phyloP scores from a whole-genome alignment of 2,797 vertebrate species.

The Lepilemur septentrionalis region DNA sequence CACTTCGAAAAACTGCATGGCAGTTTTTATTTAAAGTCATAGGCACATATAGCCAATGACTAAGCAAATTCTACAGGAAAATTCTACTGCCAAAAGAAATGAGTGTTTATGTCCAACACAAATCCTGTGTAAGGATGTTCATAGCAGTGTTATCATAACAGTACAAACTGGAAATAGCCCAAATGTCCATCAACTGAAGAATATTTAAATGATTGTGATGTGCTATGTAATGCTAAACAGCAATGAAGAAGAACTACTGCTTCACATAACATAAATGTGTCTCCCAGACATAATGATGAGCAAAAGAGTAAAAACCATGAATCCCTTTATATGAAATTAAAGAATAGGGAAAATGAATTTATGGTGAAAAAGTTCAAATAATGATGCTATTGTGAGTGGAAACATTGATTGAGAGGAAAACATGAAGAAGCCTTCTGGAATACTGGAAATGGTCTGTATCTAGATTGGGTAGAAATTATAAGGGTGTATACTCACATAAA shows the following conservation, averaged over 20 bases:
- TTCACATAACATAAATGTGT: neutral
- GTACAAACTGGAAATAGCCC: neutral
- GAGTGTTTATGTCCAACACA: neutral
- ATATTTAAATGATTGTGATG: neutral
- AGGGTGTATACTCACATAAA: neutral
- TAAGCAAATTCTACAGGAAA: neutral
- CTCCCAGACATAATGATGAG: neutral
- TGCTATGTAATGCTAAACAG: neutral
- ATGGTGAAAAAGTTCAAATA: neutral
- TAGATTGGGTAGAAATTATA: neutral
- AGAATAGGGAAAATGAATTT: neutral
- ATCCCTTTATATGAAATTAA: neutral
- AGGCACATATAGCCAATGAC: neutral
- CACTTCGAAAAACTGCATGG: neutral
- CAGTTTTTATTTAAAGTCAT: neutral
- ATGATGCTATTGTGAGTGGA: neutral
- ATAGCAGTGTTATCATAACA: neutral
- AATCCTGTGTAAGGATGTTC: neutral
- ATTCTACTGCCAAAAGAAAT: constrained; percentile 20
- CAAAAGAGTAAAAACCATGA: neutral
- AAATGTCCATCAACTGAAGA: neutral
- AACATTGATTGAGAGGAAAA: neutral
- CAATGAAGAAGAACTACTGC: neutral
- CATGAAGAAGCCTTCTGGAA: neutral
- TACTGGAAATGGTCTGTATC: neutral